A percentile compares a stretch with the other conserved stretches of the same genome.
Conservation (phyloP, 2,113 vertebrate species). For the Artemisiospiza belli region DNA sequence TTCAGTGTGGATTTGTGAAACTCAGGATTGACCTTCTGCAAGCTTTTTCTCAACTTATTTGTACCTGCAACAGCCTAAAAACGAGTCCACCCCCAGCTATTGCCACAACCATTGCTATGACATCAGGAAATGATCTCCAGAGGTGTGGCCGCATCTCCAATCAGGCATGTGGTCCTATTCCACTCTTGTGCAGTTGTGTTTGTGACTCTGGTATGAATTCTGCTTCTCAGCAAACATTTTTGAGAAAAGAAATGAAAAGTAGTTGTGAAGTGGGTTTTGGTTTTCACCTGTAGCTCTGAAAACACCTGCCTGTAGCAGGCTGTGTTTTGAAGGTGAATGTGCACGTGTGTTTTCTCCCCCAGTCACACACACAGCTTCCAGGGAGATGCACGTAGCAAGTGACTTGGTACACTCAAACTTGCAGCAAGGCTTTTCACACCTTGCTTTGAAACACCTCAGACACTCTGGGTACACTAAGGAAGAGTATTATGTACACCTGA, state of each 20-base stretch:
- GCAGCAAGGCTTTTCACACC: not conserved
- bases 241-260: not conserved
- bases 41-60: constrained; percentile 95
- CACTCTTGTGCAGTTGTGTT: not conserved
- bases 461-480: not conserved
- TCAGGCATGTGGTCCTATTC: constrained; percentile 76
- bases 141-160: constrained; percentile 94
- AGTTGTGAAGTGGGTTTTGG: not conserved
- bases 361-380: fast-evolving
- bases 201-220: not conserved
- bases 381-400: fast-evolving
- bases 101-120: constrained; percentile 91
- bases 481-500: not conserved
- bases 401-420: not conserved
- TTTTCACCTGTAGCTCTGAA: not conserved
- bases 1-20: constrained; percentile 98
- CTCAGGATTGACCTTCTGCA: constrained; percentile 95
- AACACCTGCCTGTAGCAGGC: not conserved
- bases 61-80: constrained; percentile 97
- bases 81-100: constrained; percentile 98
- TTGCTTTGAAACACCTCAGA: not conserved
- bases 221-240: not conserved
- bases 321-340: fast-evolving
- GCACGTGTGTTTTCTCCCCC: fast-evolving
- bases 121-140: constrained; percentile 92